Evolutionary conservation across 2,888 invertebrate genomes (phyloP), one percentile per base, ranked within the genome.

Genomic region (Heteropelma amictum): DNA sequence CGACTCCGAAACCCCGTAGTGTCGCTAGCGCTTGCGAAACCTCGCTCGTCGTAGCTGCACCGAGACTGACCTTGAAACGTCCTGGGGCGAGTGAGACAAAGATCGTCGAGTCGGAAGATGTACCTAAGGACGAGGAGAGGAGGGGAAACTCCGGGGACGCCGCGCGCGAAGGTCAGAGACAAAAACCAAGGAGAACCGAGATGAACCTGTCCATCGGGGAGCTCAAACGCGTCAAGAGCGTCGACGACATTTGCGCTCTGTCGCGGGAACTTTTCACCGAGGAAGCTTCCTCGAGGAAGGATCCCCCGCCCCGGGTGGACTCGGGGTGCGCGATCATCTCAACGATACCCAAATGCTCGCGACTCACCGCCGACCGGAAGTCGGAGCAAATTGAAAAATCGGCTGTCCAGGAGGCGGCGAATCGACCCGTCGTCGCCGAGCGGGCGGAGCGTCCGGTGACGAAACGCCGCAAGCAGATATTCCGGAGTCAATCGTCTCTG

Each of bases 291-390:
- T n/a, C 5, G 14, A 40, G 2, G 68, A 72, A 8, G 40, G 35
- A 65, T 30, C 75, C 72, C 1, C n/a, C 33, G 2, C 38, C 67
- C 7, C n/a, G n/a, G 38, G 14, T 0, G 38, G 38, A 38, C 14
- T 38, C n/a, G 30, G 79, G 81, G 3, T 87, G 87, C 26, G 77
- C 83, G 0, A 77, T 87, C 0, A 83, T 87, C 3, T 86, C 86
- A 0, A 85, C 84, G 2, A 83, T 87, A 61, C 87, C 87, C 0
- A 86, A 87, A 60, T 86, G 86, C 68, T 80, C 84, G 10, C 82
- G 80, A 42, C 72, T 77, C n/a, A 64, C 67, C 1, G 19, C 61
- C n/a, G n/a, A n/a, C n/a, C n/a, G n/a, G n/a, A n/a, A n/a, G n/a
- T n/a, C n/a, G n/a, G n/a, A n/a, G n/a, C n/a, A n/a, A n/a, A n/a